Percentiles rank a stretch among this genome's conserved stretches.
Evolutionary conservation across 2,113 vertebrate species (phyloP).

Genomic region (Eulemur rufifrons): DNA sequence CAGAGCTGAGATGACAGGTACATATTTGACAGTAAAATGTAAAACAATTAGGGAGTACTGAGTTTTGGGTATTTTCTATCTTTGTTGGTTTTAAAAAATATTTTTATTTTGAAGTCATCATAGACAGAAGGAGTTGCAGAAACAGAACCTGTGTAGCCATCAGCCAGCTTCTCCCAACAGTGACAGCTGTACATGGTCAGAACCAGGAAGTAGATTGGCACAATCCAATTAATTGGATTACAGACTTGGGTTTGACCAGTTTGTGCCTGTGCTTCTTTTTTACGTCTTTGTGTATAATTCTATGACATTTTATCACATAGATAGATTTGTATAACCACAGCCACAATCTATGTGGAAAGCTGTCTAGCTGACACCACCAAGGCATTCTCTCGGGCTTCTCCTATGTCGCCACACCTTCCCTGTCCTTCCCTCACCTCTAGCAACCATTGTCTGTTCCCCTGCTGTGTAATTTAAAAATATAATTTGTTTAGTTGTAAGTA

Average conservation of each 20-base stretch:
- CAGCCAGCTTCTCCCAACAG: not conserved
- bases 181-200: not conserved
- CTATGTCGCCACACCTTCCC: no score
- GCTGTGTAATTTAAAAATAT: not conserved
- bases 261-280: not conserved
- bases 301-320: not conserved
- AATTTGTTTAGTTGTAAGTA: not conserved
- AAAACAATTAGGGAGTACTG: not conserved
- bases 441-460: not conserved
- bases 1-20: not conserved
- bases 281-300: not conserved
- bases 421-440: not conserved
- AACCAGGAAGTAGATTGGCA: not conserved
- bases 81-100: not conserved
- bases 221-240: not conserved
- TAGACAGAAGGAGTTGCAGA: not conserved
- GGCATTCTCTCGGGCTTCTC: no score
- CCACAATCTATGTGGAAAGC: not conserved
- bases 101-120: constrained; percentile 28
- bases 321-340: not conserved
- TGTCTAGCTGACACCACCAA: not conserved
- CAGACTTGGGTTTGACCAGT: not conserved
- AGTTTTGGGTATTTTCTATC: not conserved
- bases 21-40: not conserved
- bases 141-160: not conserved